These are phyloP conservation scores for Epizoanthus ramosus DNA, from an alignment of 92 coral and sea anemone genomes.

Conservation along the genomic window DNA sequence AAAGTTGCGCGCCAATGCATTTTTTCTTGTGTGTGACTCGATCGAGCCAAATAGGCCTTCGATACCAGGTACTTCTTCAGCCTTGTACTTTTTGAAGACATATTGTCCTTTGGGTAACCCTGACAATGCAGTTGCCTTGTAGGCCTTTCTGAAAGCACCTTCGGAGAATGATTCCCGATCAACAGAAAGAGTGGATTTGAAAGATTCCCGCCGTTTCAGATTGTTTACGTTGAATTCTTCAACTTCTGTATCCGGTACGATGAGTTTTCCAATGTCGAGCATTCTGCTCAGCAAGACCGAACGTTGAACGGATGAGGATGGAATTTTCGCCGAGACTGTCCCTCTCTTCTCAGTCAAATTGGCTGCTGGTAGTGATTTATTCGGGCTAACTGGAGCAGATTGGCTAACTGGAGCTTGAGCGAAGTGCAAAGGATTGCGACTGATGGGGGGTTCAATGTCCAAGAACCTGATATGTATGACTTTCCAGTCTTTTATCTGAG, in stretches of 20 bases:
- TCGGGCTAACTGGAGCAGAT: slow-evolving; percentile 28
- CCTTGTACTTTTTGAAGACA: slow-evolving; percentile 36
- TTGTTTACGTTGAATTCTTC: slow-evolving; percentile 34
- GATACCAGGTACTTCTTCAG: slow-evolving; percentile 17
- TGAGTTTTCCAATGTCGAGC: slow-evolving; percentile 42
- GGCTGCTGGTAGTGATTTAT: slow-evolving; percentile 3
- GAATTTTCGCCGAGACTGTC: slow-evolving; percentile 10
- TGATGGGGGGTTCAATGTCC: slow-evolving; percentile 34
- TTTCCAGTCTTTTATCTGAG: slow-evolving; percentile 61
- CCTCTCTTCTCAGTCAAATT: not conserved
- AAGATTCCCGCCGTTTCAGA: slow-evolving; percentile 41
- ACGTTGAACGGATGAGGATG: slow-evolving; percentile 22
- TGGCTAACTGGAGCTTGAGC: slow-evolving; percentile 31
- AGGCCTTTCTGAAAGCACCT: slow-evolving; percentile 42
- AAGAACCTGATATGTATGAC: slow-evolving; percentile 58
- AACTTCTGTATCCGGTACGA: slow-evolving; percentile 24
- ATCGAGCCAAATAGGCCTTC: slow-evolving; percentile 36
- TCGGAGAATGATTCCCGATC: slow-evolving; percentile 31
- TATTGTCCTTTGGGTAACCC: slow-evolving; percentile 42
- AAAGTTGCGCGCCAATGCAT: slow-evolving; percentile 46
- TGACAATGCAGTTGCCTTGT: slow-evolving; percentile 34
- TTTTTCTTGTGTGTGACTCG: slow-evolving; percentile 45
- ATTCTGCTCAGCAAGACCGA: slow-evolving; percentile 47
- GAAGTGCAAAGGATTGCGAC: not conserved
- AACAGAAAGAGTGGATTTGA: slow-evolving; percentile 20